Percentiles rank a stretch among this genome's conserved stretches.
Evolutionary conservation across 2,113 vertebrate species (phyloP).

Genomic region (Symphodus melops): DNA sequence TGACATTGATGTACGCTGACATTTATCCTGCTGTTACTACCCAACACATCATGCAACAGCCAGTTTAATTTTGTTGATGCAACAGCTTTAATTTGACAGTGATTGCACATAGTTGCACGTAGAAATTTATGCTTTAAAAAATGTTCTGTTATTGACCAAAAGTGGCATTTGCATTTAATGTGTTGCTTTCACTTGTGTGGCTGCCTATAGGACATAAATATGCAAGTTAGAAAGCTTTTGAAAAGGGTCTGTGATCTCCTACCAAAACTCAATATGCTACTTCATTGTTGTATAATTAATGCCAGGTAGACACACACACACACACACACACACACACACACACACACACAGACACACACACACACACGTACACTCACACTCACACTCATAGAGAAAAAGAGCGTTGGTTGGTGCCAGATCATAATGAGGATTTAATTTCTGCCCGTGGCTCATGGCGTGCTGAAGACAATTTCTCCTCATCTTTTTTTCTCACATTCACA

Average conservation of each 20-base stretch:
- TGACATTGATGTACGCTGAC: conserved; percentile 1
- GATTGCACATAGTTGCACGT: neutral
- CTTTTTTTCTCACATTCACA: conserved; percentile 15
- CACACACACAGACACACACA: neutral
- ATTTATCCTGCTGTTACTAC: neutral
- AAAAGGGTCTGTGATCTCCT: conserved; percentile 19
- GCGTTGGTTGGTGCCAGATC: conserved; percentile 58
- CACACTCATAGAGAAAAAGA: conserved; percentile 4
- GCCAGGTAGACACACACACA: neutral
- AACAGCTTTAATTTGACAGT: conserved; percentile 16
- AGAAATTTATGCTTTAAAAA: neutral
- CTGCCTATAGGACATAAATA: conserved; percentile 16
- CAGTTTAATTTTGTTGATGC: conserved; percentile 3
- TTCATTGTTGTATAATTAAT: conserved; percentile 28
- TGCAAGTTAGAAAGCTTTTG: conserved; percentile 20
- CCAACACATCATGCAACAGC: neutral
- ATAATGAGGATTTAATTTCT: conserved; percentile 76
- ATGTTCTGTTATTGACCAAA: neutral
- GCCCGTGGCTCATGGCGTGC: conserved; percentile 68
- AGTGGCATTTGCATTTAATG: neutral
- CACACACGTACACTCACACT: conserved; percentile 5
- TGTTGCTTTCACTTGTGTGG: conserved; percentile 10
- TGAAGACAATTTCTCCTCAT: conserved; percentile 35
- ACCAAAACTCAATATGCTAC: conserved; percentile 7
- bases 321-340: neutral